phyloP scores from a whole-genome alignment of 2,888 invertebrate genomes.

The Spisula subtruncata region DNA sequence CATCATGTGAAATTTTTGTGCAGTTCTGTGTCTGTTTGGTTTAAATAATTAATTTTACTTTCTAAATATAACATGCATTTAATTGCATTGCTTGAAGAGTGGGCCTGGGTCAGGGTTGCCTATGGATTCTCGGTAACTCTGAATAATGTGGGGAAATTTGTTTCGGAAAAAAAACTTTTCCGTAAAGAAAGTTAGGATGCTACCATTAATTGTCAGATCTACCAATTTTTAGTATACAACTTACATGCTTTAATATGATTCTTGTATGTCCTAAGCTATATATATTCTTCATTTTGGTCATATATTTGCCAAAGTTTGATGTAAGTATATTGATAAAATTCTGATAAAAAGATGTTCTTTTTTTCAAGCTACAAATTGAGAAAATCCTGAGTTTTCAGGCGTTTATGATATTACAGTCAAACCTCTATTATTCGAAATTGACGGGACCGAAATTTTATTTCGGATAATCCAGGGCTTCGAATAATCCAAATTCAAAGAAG shows the following conservation, averaged over 20 bases:
- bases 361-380: neutral
- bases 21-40: neutral
- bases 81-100: neutral
- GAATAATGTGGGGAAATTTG: neutral
- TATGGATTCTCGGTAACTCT: neutral
- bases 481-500: too few species aligned
- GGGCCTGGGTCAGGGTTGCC: too few species aligned
- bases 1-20: neutral
- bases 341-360: neutral
- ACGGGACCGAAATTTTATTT: too few species aligned
- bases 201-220: too few species aligned
- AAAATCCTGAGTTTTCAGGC: too few species aligned
- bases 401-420: too few species aligned
- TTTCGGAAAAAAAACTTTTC: neutral
- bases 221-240: neutral
- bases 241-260: neutral
- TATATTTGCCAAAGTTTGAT: too few species aligned
- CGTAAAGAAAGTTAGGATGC: neutral
- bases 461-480: too few species aligned
- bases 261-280: neutral
- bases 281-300: neutral
- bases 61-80: constrained; percentile 1
- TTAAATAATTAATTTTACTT: constrained; percentile 22
- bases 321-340: too few species aligned
- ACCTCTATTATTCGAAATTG: too few species aligned